phyloP scores from a whole-genome alignment of 2,113 vertebrate genomes.

The Callospermophilus lateralis region DNA sequence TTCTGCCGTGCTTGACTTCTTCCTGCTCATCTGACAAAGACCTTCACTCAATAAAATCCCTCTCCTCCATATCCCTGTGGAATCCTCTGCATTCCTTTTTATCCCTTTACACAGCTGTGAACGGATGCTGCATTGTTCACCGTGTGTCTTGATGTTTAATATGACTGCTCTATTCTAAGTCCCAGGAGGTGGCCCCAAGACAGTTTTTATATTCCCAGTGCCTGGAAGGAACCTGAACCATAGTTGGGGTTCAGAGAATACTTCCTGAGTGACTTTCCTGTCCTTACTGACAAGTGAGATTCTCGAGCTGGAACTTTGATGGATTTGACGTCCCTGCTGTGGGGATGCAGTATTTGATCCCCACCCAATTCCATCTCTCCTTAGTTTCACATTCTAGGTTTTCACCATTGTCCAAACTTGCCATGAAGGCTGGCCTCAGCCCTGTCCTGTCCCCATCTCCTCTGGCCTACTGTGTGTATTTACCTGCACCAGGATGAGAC shows the following conservation, averaged over 20 bases:
- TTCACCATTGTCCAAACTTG: not conserved
- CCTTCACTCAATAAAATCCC: fast-evolving
- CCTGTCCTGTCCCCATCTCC: not conserved
- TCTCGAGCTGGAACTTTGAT: not conserved
- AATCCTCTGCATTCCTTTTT: too few species aligned
- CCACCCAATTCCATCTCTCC: not conserved
- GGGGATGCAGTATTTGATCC: not conserved
- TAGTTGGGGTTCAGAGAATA: not conserved
- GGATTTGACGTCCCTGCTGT: too few species aligned
- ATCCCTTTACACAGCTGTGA: not conserved
- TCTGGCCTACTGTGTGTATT: not conserved
- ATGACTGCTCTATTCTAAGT: not conserved
- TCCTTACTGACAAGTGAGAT: not conserved
- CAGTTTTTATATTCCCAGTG: not conserved
- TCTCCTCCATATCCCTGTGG: not conserved
- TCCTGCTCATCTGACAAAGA: not conserved
- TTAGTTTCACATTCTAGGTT: not conserved
- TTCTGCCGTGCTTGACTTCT: not conserved
- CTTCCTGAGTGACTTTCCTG: not conserved
- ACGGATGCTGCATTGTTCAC: fast-evolving
- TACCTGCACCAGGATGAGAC: not conserved
- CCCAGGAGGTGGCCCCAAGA: not conserved
- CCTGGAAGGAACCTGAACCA: not conserved
- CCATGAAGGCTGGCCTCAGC: not conserved
- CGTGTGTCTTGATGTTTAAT: not conserved